Evolutionary conservation across 2,113 vertebrate genomes (phyloP).

Genomic region (Phyllostomus hastatus): DNA sequence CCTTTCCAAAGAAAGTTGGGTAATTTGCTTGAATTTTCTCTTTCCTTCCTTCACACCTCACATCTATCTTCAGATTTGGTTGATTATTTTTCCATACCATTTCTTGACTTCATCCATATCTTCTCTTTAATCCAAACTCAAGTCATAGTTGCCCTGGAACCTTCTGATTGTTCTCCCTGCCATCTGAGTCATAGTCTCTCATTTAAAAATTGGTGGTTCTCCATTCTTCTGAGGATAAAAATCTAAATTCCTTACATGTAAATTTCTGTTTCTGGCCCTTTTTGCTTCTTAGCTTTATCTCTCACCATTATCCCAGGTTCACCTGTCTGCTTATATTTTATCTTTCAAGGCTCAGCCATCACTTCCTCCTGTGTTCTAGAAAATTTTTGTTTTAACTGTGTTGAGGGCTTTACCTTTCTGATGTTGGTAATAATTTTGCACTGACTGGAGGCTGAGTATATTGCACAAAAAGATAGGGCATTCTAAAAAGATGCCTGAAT

Average conservation of each 20-base stretch:
- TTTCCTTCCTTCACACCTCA: neutral
- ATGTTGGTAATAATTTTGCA: neutral
- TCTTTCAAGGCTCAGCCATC: neutral
- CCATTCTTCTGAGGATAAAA: neutral
- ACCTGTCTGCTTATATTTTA: neutral
- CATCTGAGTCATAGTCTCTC: neutral
- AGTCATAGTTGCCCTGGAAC: neutral
- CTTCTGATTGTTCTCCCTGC: neutral
- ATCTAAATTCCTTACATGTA: neutral
- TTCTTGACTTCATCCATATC: neutral
- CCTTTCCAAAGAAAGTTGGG: neutral
- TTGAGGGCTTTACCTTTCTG: neutral
- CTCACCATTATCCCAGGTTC: neutral
- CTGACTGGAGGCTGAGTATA: neutral
- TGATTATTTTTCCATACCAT: neutral
- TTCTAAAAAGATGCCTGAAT: slow-evolving; percentile 1
- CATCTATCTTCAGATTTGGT: neutral
- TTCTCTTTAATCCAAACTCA: neutral
- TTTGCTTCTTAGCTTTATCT: neutral
- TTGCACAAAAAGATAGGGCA: neutral
- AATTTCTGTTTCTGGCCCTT: neutral
- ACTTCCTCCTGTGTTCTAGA: neutral
- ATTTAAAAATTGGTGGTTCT: neutral
- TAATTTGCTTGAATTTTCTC: neutral
- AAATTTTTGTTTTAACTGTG: neutral